Conservation (phyloP, 1,140 invertebrate genomes). For the Drosophila pseudoananassae region DNA sequence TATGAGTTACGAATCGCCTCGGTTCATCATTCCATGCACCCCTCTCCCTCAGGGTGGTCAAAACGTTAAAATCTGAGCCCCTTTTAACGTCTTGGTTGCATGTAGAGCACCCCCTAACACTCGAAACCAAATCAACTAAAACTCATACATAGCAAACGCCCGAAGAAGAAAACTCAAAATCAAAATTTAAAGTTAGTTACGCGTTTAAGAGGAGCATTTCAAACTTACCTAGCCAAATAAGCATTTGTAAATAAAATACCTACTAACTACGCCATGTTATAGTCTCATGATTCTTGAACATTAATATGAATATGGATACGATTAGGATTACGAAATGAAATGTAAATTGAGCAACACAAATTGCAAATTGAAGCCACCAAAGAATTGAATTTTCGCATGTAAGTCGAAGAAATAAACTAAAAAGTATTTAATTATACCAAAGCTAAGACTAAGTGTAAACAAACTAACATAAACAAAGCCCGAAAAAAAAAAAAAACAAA, state of each 20-base stretch:
- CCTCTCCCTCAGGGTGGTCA: slow-evolving; percentile 46
- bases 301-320: slow-evolving; percentile 18
- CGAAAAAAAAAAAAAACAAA: slow-evolving; percentile 25
- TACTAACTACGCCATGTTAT: slow-evolving; percentile 46
- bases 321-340: slow-evolving; percentile 33
- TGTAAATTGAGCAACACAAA: slow-evolving; percentile 76
- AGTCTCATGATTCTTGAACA: slow-evolving; percentile 40
- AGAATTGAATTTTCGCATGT: slow-evolving; percentile 82
- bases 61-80: slow-evolving; percentile 81
- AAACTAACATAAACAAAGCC: not conserved
- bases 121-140: slow-evolving; percentile 1
- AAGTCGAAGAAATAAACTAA: slow-evolving; percentile 57
- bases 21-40: slow-evolving; percentile 16
- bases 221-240: slow-evolving; percentile 47
- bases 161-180: slow-evolving; percentile 30
- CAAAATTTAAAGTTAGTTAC: slow-evolving; percentile 38
- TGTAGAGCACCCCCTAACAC: slow-evolving; percentile 26
- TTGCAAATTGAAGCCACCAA: slow-evolving; percentile 83
- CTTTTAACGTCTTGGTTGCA: slow-evolving; percentile 76
- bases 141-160: slow-evolving; percentile 8
- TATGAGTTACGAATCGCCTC: slow-evolving; percentile 70
- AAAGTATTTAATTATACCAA: slow-evolving; percentile 64
- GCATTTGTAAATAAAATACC: slow-evolving; percentile 67
- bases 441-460: slow-evolving; percentile 63
- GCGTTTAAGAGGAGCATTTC: slow-evolving; percentile 38